phyloP scores from a whole-genome alignment of 2,797 vertebrate genomes.

The Tragelaphus eurycerus region DNA sequence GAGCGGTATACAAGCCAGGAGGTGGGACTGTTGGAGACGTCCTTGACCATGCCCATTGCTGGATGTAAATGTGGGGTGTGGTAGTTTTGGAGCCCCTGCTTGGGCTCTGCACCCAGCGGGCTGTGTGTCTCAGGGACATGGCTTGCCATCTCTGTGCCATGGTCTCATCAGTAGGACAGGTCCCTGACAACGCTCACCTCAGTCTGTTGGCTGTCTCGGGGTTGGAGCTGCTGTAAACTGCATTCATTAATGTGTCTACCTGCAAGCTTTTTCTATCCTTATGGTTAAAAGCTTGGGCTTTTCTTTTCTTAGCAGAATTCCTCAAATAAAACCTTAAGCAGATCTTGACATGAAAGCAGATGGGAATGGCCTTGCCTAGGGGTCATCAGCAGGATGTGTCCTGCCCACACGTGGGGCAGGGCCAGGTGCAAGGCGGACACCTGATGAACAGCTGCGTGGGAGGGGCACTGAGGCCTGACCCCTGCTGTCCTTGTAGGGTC shows the following conservation, averaged over 20 bases:
- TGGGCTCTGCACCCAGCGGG: background rate
- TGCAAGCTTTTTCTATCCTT: background rate
- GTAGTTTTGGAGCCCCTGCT: background rate
- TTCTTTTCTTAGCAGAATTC: background rate
- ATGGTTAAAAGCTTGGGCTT: background rate
- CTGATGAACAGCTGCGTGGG: no score
- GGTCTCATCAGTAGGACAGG: background rate
- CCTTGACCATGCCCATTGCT: background rate
- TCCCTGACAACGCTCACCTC: no score
- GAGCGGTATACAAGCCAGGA: background rate
- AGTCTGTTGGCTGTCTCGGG: background rate
- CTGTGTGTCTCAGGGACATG: background rate
- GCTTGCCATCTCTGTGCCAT: background rate
- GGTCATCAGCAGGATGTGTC: background rate
- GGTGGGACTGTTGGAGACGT: background rate
- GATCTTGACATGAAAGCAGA: background rate
- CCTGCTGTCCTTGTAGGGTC: slow-evolving; percentile 81
- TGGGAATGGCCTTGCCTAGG: background rate
- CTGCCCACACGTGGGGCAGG: background rate
- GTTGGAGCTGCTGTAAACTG: background rate
- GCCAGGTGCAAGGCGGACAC: no score
- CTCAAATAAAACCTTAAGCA: background rate
- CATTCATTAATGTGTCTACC: fast-evolving
- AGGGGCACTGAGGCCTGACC: background rate
- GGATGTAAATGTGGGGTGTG: background rate